phyloP scores from a whole-genome alignment of 2,888 invertebrate genomes.

The Zeuzera pyrina region DNA sequence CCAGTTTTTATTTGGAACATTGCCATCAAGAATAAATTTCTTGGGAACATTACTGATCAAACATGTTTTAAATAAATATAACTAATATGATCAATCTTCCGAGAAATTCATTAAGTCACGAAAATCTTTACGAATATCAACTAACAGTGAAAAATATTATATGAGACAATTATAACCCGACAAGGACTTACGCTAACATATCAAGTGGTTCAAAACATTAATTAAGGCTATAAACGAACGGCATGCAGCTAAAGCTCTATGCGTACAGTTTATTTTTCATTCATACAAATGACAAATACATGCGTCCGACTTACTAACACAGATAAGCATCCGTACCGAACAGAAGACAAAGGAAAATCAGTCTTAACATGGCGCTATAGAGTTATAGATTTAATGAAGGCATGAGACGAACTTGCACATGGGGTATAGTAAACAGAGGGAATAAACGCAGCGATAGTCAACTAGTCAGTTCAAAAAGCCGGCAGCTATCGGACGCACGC shows the following conservation, averaged over 20 bases:
- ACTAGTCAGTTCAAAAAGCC: slow-evolving; percentile 40
- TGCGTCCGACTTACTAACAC: slow-evolving; percentile 61
- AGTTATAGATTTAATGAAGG: slow-evolving; percentile 26
- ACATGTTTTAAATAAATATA: no score
- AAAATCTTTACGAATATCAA: no score
- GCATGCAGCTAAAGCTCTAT: slow-evolving; percentile 61
- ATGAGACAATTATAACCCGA: no score
- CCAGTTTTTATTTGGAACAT: slow-evolving; percentile 2
- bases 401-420: slow-evolving; percentile 50
- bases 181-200: slow-evolving; percentile 27
- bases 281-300: slow-evolving; percentile 68
- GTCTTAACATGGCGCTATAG: slow-evolving; percentile 12
- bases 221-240: slow-evolving; percentile 63
- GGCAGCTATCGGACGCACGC: slow-evolving; percentile 50
- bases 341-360: slow-evolving; percentile 15
- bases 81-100: no score
- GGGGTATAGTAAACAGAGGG: slow-evolving; percentile 62
- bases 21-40: slow-evolving; percentile 11
- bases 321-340: slow-evolving; percentile 36
- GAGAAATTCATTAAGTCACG: no score
- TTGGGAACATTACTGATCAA: no score
- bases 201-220: slow-evolving; percentile 53
- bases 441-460: slow-evolving; percentile 36
- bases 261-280: slow-evolving; percentile 63
- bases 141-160: no score